A percentile compares a stretch with the other conserved stretches of the same genome.
Evolutionary conservation across 2,797 vertebrate species (phyloP).

Genomic region (Sardinella longiceps): DNA sequence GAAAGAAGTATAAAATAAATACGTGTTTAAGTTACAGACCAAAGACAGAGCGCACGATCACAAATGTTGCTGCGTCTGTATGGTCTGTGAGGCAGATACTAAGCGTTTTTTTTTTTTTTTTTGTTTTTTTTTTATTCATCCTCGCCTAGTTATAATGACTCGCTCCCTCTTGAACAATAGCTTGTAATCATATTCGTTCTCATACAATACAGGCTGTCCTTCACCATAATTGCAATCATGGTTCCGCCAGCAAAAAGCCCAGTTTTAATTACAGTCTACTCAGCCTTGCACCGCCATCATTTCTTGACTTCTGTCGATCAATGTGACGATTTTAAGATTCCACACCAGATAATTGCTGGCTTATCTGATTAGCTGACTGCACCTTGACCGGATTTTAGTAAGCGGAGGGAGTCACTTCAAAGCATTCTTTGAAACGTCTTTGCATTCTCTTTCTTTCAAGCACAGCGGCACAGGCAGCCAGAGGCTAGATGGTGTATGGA

Average conservation of each 20-base stretch:
- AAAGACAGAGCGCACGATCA: background rate
- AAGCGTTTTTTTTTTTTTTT: background rate
- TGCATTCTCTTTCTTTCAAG: background rate
- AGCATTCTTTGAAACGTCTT: background rate
- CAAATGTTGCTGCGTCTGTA: background rate
- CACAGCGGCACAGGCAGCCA: background rate
- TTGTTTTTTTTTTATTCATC: background rate
- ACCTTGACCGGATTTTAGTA: conserved; percentile 35
- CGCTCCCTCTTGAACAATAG: conserved; percentile 31
- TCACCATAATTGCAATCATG: conserved; percentile 42
- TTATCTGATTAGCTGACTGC: conserved; percentile 39
- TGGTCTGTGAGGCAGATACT: background rate
- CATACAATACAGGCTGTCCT: conserved; percentile 34
- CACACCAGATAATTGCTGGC: conserved; percentile 29
- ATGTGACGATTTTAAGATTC: conserved; percentile 30
- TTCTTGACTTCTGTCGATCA: conserved; percentile 35
- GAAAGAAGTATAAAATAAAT: background rate
- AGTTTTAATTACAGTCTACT: conserved; percentile 35
- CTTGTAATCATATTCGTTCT: conserved; percentile 33
- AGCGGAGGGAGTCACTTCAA: background rate
- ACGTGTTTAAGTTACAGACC: background rate
- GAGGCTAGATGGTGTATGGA: background rate
- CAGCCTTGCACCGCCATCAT: conserved; percentile 29
- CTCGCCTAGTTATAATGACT: background rate
- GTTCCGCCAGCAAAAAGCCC: conserved; percentile 26